These are phyloP conservation scores for Zoroaster sp. DNA, from an alignment of 53 echinoderm and acorn worm species.

Conservation along the genomic window DNA sequence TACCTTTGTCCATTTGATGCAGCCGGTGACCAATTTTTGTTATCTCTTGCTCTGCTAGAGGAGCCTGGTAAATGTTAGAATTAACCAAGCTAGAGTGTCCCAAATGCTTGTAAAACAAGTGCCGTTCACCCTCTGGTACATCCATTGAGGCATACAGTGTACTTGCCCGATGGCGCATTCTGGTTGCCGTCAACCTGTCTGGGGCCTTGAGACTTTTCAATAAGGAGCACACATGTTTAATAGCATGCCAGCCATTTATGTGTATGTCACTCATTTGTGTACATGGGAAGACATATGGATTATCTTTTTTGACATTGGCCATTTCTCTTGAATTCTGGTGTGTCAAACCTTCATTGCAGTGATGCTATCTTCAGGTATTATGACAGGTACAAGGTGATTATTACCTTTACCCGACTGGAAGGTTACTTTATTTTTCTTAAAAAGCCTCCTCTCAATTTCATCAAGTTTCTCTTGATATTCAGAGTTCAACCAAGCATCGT, in stretches of 20 bases:
- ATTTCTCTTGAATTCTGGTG: not conserved
- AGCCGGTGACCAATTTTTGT: not conserved
- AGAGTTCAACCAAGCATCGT: not conserved
- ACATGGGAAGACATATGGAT: not conserved
- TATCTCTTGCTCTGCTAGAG: conserved; percentile 11
- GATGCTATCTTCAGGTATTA: not conserved
- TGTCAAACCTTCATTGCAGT: not conserved
- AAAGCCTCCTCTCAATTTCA: not conserved
- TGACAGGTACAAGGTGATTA: not conserved
- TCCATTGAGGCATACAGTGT: conserved; percentile 32
- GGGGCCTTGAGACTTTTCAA: not conserved
- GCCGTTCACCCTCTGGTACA: conserved; percentile 6
- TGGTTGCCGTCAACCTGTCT: conserved; percentile 25
- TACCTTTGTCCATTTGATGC: conserved; percentile 29
- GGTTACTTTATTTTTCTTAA: not conserved
- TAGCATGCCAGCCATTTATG: conserved; percentile 24
- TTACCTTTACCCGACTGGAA: not conserved
- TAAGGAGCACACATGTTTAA: not conserved
- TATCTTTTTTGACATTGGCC: not conserved
- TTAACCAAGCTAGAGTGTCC: conserved; percentile 26
- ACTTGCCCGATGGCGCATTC: conserved; percentile 44
- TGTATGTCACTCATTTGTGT: not conserved
- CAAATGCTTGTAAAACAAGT: conserved; percentile 25
- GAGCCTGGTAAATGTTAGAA: conserved; percentile 21
- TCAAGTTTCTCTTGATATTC: not conserved